Percentiles rank a stretch among this genome's conserved stretches.
Evolutionary conservation across 2,888 invertebrate species (phyloP).

Genomic region (Calameuta idolon): DNA sequence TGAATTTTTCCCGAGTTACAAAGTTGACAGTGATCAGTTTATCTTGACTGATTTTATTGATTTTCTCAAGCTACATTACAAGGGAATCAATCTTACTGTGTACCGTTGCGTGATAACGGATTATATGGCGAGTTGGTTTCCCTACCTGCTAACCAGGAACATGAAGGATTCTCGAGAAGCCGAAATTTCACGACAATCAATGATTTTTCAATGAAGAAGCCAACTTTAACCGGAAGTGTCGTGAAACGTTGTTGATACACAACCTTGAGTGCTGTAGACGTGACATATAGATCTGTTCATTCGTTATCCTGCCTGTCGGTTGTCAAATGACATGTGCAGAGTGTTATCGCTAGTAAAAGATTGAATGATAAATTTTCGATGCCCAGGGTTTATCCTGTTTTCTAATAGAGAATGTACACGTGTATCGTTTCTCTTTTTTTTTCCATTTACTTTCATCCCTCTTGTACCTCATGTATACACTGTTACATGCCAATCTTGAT

Average conservation of each 20-base stretch:
- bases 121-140: background rate
- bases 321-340: background rate
- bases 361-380: conserved; percentile 33
- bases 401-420: conserved; percentile 4
- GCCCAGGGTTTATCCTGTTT: conserved; percentile 60
- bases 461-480: background rate
- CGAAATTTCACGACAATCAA: background rate
- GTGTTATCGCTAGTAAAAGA: background rate
- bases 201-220: background rate
- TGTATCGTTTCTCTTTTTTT: background rate
- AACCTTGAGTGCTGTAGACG: too few relatives aligned
- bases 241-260: too few relatives aligned
- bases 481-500: background rate
- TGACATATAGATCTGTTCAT: background rate
- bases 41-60: background rate
- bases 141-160: background rate
- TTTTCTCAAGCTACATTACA: background rate
- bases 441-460: background rate
- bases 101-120: background rate
- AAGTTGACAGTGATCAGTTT: background rate
- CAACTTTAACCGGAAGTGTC: background rate
- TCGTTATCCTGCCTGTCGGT: background rate
- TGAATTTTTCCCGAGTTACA: background rate
- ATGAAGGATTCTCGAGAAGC: background rate
- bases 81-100: background rate